Conservation (phyloP, 2,113 vertebrate genomes). For the Oncorhynchus clarkii region DNA sequence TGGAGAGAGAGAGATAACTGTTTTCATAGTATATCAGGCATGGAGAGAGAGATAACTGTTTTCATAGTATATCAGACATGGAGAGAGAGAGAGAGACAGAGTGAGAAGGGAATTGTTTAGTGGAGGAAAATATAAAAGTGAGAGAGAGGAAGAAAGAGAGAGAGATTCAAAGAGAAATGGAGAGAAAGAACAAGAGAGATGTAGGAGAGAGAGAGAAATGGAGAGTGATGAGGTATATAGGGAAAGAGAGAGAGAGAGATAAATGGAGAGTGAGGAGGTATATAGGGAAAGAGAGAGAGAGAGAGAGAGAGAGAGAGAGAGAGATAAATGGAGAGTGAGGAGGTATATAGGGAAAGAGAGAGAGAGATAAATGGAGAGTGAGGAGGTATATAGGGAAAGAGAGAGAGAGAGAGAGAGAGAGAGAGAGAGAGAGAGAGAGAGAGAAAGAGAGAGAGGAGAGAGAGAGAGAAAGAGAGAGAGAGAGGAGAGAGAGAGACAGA, state of each 20-base stretch:
- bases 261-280: too few species aligned
- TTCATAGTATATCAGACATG: too few species aligned
- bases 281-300: too few species aligned
- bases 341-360: too few species aligned
- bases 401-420: neutral
- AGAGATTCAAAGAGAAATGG: neutral
- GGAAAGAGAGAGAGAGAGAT: too few species aligned
- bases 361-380: neutral
- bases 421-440: neutral
- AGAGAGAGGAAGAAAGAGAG: neutral
- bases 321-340: too few species aligned
- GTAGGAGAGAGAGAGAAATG: neutral
- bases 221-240: neutral
- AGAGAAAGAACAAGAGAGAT: neutral
- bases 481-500: neutral
- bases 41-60: neutral
- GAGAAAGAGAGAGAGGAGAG: too few species aligned
- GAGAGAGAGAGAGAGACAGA: neutral
- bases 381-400: neutral
- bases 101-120: slow-evolving; percentile 39
- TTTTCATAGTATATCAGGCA: slow-evolving; percentile 69
- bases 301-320: too few species aligned
- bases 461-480: too few species aligned
- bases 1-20: slow-evolving; percentile 52
- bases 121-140: slow-evolving; percentile 37